Evolutionary conservation across 2,113 vertebrate species (phyloP).

Genomic region (Sakesphorus luctuosus): DNA sequence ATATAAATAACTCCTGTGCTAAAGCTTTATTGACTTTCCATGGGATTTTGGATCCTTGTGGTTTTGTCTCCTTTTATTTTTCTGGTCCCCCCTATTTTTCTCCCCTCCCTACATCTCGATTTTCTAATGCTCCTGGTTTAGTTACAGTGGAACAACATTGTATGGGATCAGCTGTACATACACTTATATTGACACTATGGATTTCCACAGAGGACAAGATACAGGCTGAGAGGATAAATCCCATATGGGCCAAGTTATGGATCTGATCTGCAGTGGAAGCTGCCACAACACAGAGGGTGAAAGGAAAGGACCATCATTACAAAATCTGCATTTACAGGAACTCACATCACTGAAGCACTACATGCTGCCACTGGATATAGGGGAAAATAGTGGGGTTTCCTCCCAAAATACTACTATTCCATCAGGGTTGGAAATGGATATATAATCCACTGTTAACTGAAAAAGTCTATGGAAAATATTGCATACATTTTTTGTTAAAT

Average conservation of each 20-base stretch:
- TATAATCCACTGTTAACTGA: neutral
- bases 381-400: fast-evolving
- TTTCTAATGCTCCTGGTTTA: neutral
- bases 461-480: neutral
- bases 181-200: neutral
- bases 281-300: neutral
- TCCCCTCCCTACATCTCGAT: neutral
- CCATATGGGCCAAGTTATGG: neutral
- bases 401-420: neutral
- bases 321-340: neutral
- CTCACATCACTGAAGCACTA: neutral
- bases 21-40: conserved; percentile 5
- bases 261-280: neutral
- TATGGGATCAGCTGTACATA: neutral
- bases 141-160: neutral
- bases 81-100: neutral
- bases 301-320: neutral
- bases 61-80: neutral
- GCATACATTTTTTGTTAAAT: neutral
- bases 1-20: conserved; percentile 4
- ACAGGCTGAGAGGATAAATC: neutral
- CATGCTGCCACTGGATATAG: neutral
- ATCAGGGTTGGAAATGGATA: neutral
- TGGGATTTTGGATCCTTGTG: neutral
- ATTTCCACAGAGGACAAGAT: neutral